Evolutionary conservation across 2,113 vertebrate genomes (phyloP), one percentile per base, ranked within the genome.

Genomic region (Nycticebus coucang): DNA sequence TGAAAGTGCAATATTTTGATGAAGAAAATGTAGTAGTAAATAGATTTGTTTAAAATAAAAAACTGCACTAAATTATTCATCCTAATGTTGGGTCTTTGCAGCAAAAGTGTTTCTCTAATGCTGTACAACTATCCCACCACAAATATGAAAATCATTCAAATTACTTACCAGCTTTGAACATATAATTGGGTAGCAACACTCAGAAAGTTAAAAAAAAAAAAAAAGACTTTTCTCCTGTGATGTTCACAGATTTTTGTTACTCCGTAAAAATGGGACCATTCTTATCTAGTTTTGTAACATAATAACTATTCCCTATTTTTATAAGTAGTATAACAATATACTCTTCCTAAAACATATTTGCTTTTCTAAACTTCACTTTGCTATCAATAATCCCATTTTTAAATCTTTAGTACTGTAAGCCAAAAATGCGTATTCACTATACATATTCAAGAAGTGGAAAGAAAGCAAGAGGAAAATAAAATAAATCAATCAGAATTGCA

Each of bases 1-100:
- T n/a, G 59, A 69, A 95, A 77, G 59, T 75, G 22, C 28, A 77
- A n/a, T 64, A 64, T 92, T 94, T 85, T 86, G 50, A 71, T 87
- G 64, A 60, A 59, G 53, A 35, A 95, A 95, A 72, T n/a, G 59
- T 59, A 90, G 68, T 50, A 87, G 30, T 86, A 96, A 37, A 95
- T 13, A 71, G 41, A 64, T 71, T 89, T 87, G 37, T 87, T 93
- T 57, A 45, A 14, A 78, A 45, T 79, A 59, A 75, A 62, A 93
- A 78, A 62, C 50, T 35, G 7, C 35, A 35, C 33, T 75, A 92
- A 81, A 75, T 77, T 91, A 91, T 92, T 69, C 37, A 75, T 8
- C 26, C 66, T 28, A 74, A 53, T 60, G 28, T 7, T 26, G 87
- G 35, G 15, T 45, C 53, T 78, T 35, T 83, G 35, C 26, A 84